Conservation (phyloP, 53 echinoderm and acorn worm species). For the Holothuria scabra region DNA sequence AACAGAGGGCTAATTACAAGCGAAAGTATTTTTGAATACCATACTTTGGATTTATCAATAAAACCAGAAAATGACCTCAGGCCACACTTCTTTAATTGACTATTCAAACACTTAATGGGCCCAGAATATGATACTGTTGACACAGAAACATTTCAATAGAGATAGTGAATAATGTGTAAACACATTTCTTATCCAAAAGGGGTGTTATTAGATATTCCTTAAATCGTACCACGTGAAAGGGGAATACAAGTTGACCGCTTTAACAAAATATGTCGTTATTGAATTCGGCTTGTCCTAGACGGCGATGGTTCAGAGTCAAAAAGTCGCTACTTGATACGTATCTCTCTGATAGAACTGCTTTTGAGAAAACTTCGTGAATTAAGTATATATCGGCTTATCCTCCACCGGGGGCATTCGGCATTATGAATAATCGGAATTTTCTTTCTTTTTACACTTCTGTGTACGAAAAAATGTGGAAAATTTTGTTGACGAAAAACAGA, state of each 20-base stretch:
- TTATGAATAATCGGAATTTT: slow-evolving; percentile 22
- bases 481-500: background rate
- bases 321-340: slow-evolving; percentile 33
- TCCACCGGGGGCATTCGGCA: slow-evolving; percentile 22
- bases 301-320: slow-evolving; percentile 10
- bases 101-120: slow-evolving; percentile 29
- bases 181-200: slow-evolving; percentile 5
- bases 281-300: slow-evolving; percentile 1
- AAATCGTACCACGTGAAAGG: background rate
- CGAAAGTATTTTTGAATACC: slow-evolving; percentile 16
- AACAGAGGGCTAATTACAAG: slow-evolving; percentile 27
- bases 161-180: slow-evolving; percentile 15
- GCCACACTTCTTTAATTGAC: slow-evolving; percentile 24
- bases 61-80: background rate
- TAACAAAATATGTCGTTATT: background rate
- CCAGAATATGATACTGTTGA: slow-evolving; percentile 40
- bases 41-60: background rate
- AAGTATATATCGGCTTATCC: slow-evolving; percentile 17
- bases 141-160: slow-evolving; percentile 19
- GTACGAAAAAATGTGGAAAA: slow-evolving; percentile 9
- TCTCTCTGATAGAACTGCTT: slow-evolving; percentile 7
- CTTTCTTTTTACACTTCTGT: slow-evolving; percentile 9
- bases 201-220: background rate
- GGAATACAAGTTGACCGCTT: background rate
- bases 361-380: slow-evolving; percentile 11